Conservation (phyloP, 2,888 invertebrate species). For the Alloscopus bannaensis region DNA sequence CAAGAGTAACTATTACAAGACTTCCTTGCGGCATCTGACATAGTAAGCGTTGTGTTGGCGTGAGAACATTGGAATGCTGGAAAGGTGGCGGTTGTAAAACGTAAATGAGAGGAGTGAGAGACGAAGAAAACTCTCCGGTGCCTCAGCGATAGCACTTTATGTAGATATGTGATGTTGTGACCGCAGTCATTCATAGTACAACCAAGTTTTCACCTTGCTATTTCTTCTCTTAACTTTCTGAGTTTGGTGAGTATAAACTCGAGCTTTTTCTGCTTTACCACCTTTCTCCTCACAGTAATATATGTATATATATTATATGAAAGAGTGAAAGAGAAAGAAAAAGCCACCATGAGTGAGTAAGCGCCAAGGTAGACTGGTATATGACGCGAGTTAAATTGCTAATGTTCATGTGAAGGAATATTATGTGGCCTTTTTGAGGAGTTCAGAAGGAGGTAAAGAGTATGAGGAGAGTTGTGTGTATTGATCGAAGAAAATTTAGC, state of each 20-base stretch:
- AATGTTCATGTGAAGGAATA: constrained; percentile 20
- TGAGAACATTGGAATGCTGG: no score
- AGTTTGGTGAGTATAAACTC: background rate
- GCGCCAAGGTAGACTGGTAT: background rate
- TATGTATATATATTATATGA: no score
- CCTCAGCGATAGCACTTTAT: no score
- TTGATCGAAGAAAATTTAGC: constrained; percentile 62
- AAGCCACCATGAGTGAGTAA: constrained; percentile 2
- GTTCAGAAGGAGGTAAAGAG: constrained; percentile 32
- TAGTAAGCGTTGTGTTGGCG: no score
- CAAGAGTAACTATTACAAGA: no score
- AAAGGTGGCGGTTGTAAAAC: no score
- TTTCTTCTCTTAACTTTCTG: background rate
- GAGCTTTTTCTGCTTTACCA: constrained; percentile 33
- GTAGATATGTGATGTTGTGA: no score
- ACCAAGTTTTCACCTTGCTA: background rate
- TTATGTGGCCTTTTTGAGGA: constrained; percentile 30
- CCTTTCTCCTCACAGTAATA: constrained; percentile 19
- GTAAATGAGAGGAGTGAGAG: no score
- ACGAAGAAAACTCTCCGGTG: no score
- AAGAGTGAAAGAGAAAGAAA: no score
- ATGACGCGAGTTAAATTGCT: constrained; percentile 39
- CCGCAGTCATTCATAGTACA: background rate
- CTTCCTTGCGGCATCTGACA: no score
- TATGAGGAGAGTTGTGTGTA: constrained; percentile 41